Conservation (phyloP, 2,888 invertebrate genomes). For the Drosophila melanocephala region DNA sequence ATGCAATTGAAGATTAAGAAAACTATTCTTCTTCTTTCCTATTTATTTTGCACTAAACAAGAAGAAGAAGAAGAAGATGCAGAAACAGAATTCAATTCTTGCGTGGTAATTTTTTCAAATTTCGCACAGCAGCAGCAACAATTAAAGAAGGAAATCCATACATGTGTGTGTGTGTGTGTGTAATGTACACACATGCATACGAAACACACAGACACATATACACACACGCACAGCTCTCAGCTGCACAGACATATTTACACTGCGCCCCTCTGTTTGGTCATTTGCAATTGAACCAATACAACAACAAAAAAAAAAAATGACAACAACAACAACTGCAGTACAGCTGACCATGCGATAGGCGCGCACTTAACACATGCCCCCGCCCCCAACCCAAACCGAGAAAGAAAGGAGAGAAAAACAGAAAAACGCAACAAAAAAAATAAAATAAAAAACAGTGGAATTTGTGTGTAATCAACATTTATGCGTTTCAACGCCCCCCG, state of each 20-base stretch:
- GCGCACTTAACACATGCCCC: conserved; percentile 60
- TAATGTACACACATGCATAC: not conserved
- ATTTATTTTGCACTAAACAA: not conserved
- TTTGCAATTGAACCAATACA: conserved; percentile 68
- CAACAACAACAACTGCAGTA: conserved; percentile 10
- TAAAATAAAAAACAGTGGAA: conserved; percentile 59
- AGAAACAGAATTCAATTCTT: not conserved
- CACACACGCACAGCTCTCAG: conserved; percentile 10
- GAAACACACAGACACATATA: conserved; percentile 4
- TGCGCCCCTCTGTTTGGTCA: conserved; percentile 68
- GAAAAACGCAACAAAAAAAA: not conserved
- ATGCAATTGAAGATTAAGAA: not conserved
- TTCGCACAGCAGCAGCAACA: conserved; percentile 16
- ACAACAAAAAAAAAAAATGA: conserved; percentile 40
- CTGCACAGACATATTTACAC: conserved; percentile 48
- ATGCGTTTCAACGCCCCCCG: conserved; percentile 74
- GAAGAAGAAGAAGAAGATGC: not conserved
- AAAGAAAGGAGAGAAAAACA: conserved; percentile 7
- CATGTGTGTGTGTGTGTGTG: not conserved
- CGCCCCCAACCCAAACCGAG: conserved; percentile 8
- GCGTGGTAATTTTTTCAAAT: not conserved
- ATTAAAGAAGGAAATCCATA: conserved; percentile 31
- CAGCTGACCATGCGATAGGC: conserved; percentile 53
- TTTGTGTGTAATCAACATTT: conserved; percentile 77
- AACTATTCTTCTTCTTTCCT: not conserved